Base-by-base conservation (phyloP, 2,888 invertebrate genomes). In the Coelinius sp. region DNA sequence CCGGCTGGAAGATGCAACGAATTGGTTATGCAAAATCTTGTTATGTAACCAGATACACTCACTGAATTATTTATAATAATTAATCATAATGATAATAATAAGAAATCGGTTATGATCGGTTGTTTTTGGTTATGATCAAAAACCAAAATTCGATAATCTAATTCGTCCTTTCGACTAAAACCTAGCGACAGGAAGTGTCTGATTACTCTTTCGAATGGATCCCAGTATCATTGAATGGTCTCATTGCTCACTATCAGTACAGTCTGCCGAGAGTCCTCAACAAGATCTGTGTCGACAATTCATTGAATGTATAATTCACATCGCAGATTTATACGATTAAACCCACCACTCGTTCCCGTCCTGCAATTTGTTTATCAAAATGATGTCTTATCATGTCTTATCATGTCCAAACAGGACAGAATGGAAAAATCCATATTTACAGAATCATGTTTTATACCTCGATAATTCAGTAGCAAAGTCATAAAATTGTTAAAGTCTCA, bases 11-110 rank as follows among this genome's bases (percentile, higher is more conserved):
- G 41, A 62, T 12, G n/a, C 24, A 63, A 25, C n/a, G 20, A 63
- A 63, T n/a, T 10, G 12, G 41, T 63, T 63, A 63, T 63, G 41
- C 41, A 63, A 63, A 63, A 63, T n/a, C 24, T 1, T 17, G 17
- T 63, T 4, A 41, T 31, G 31, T 12, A 63, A 63, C 27, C 24
- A 38, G 41, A 27, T 63, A n/a, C n/a, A n/a, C n/a, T n/a, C n/a
- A n/a, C n/a, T n/a, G n/a, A n/a, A n/a, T n/a, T n/a, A n/a, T n/a
- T n/a, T n/a, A n/a, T n/a, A n/a, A n/a, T n/a, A n/a, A n/a, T n/a
- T n/a, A n/a, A n/a, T n/a, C n/a, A n/a, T n/a, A n/a, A n/a, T n/a
- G n/a, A n/a, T n/a, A n/a, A n/a, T n/a, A n/a, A n/a, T n/a, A n/a
- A n/a, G n/a, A n/a, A n/a, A n/a, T n/a, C n/a, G n/a, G n/a, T n/a